Evolutionary conservation across 2,888 invertebrate species (phyloP).

Genomic region (Beris chalybata): DNA sequence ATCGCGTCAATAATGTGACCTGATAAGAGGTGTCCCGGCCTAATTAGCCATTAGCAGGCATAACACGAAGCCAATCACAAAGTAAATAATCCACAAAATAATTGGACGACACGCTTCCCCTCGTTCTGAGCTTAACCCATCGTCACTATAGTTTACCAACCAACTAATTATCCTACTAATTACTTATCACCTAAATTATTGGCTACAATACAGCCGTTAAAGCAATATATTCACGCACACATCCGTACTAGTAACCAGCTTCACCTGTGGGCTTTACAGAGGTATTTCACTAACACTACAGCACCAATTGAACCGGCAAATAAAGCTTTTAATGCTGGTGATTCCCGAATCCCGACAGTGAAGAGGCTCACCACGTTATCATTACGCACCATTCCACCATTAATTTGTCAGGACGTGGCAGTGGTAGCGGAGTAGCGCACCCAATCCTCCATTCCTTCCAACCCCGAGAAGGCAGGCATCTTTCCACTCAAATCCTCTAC

Average conservation of each 20-base stretch:
- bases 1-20: constrained; percentile 27
- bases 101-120: constrained; percentile 24
- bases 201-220: constrained; percentile 30
- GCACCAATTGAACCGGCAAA: background rate
- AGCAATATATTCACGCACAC: background rate
- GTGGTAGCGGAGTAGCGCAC: no score
- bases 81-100: constrained; percentile 32
- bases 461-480: no score
- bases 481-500: no score
- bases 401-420: no score
- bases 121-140: background rate
- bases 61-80: constrained; percentile 26
- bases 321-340: background rate
- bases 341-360: background rate
- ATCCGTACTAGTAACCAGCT: no score
- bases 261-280: background rate
- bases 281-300: background rate
- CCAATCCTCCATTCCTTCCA: no score
- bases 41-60: constrained; percentile 32
- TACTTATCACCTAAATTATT: constrained; percentile 39
- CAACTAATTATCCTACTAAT: constrained; percentile 38
- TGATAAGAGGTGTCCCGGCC: constrained; percentile 29
- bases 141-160: constrained; percentile 21
- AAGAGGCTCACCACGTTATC: no score
- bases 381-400: no score